These are phyloP conservation scores for Psilanteris sp. DNA, from an alignment of 1,140 invertebrate species.

Conservation along the genomic window DNA sequence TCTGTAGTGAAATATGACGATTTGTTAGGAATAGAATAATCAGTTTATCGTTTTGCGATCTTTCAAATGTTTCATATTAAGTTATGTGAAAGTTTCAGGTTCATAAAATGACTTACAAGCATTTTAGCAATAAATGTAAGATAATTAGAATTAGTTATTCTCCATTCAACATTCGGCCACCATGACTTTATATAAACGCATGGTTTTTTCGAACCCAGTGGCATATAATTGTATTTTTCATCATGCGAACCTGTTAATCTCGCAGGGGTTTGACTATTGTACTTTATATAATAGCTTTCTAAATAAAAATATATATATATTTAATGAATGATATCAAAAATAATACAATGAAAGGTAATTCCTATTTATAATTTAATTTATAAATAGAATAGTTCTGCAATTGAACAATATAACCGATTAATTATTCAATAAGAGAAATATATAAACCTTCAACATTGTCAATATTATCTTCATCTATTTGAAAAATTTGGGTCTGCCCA, in stretches of 20 bases:
- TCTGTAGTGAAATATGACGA: constrained; percentile 59
- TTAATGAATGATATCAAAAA: too few species aligned
- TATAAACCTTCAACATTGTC: constrained; percentile 24
- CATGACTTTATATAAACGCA: constrained; percentile 75
- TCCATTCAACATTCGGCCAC: constrained; percentile 77
- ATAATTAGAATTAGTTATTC: constrained; percentile 72
- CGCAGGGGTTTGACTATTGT: constrained; percentile 65
- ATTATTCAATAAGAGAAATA: too few species aligned
- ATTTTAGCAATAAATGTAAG: constrained; percentile 68
- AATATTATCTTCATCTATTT: constrained; percentile 33
- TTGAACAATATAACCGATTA: too few species aligned
- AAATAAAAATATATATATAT: too few species aligned
- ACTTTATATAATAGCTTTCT: constrained; percentile 62
- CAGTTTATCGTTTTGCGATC: too few species aligned
- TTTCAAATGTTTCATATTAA: too few species aligned
- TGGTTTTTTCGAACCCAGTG: constrained; percentile 73
- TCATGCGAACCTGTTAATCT: constrained; percentile 68
- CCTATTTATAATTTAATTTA: too few species aligned
- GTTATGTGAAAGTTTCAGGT: too few species aligned
- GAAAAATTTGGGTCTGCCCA: constrained; percentile 54
- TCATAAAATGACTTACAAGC: constrained; percentile 65
- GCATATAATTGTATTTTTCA: constrained; percentile 74
- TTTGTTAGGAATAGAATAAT: too few species aligned
- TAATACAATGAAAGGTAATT: too few species aligned
- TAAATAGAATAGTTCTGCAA: too few species aligned